These are phyloP conservation scores for Centropyge bicolor DNA, from an alignment of 2,797 vertebrate species.

Conservation along the genomic window DNA sequence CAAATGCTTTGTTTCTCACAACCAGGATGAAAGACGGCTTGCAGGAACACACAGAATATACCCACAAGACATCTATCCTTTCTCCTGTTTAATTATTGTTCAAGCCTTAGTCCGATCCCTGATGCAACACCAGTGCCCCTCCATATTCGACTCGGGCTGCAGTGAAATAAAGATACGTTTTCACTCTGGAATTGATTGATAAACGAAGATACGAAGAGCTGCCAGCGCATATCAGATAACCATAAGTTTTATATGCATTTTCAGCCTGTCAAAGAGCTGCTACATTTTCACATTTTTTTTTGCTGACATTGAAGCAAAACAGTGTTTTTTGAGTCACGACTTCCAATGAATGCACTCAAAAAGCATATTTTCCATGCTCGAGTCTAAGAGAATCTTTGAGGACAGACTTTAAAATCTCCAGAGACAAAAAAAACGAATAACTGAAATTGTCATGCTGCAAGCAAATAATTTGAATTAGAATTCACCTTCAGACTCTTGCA, in stretches of 20 bases:
- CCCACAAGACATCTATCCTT: constrained; percentile 30
- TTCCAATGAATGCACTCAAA: neutral
- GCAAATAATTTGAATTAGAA: constrained; percentile 15
- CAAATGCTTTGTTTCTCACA: constrained; percentile 45
- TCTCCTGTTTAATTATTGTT: constrained; percentile 29
- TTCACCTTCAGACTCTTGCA: constrained; percentile 26
- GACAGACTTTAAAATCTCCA: neutral
- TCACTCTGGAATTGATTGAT: constrained; percentile 33
- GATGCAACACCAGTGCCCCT: constrained; percentile 20
- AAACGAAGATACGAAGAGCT: too few relatives aligned
- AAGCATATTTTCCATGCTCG: constrained; percentile 16
- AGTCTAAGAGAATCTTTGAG: constrained; percentile 2
- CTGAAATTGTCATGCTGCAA: neutral
- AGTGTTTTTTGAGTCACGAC: constrained; percentile 1
- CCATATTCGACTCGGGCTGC: constrained; percentile 23
- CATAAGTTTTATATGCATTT: neutral
- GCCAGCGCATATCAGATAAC: constrained; percentile 27
- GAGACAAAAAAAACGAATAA: neutral
- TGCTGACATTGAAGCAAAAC: constrained; percentile 25
- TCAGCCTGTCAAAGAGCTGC: neutral
- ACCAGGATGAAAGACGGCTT: constrained; percentile 37
- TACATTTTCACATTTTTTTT: constrained; percentile 2
- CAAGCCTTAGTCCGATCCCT: constrained; percentile 17
- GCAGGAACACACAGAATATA: constrained; percentile 36
- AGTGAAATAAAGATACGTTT: constrained; percentile 39